A percentile compares a stretch with the other conserved stretches of the same genome.
Conservation (phyloP, 1,140 invertebrate species). For the Heterodera schachtii region DNA sequence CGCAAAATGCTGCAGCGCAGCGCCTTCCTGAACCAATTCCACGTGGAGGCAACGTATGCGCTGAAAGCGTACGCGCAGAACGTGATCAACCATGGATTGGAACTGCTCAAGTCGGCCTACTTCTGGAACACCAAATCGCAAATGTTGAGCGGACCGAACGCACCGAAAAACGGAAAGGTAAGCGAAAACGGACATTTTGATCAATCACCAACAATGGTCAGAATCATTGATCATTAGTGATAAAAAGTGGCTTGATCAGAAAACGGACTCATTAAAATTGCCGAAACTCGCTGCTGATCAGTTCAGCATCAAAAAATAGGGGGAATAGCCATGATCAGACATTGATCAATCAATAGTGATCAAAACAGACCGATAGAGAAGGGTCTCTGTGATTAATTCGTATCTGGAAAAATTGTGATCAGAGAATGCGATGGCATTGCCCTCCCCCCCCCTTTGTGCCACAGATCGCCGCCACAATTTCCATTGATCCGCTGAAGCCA, state of each 20-base stretch:
- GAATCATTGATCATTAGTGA: no score
- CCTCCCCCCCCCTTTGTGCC: background rate
- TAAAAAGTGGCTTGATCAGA: no score
- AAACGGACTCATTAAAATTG: no score
- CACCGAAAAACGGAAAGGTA: conserved; percentile 8
- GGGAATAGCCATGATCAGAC: no score
- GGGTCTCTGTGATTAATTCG: no score
- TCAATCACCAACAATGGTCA: no score
- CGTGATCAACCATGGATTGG: conserved; percentile 30
- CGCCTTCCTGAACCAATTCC: conserved; percentile 48
- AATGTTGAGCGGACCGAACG: conserved; percentile 3
- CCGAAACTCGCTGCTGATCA: no score
- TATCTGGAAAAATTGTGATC: no score
- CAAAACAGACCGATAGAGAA: no score
- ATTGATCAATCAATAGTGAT: no score
- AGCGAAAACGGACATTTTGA: background rate
- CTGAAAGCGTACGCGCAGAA: conserved; percentile 26
- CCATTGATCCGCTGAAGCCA: conserved; percentile 42
- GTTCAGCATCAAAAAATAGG: no score
- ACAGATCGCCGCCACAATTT: conserved; percentile 17
- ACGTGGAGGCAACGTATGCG: conserved; percentile 37
- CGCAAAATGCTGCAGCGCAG: conserved; percentile 13
- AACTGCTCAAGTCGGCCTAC: conserved; percentile 37
- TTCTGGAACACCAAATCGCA: conserved; percentile 48
- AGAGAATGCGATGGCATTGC: background rate